Conservation (phyloP, 1,140 invertebrate species). For the Sipha flava region DNA sequence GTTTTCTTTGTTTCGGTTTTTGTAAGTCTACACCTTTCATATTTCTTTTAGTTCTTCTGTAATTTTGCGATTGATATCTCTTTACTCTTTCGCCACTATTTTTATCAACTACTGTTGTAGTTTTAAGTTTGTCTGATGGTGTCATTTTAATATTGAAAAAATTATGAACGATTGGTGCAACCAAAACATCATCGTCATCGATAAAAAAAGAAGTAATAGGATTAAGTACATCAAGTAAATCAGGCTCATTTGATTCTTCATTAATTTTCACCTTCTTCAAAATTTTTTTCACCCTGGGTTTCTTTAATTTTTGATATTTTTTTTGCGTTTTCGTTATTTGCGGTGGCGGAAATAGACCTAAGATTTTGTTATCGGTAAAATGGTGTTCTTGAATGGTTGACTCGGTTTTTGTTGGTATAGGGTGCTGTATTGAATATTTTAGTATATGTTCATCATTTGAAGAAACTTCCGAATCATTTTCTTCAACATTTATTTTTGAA, state of each 20-base stretch:
- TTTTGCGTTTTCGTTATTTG: not conserved
- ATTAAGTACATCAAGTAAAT: not conserved
- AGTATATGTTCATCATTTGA: not conserved
- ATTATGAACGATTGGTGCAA: not conserved
- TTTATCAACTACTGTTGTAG: not conserved
- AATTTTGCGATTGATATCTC: not conserved
- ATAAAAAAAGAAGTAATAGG: slow-evolving; percentile 10
- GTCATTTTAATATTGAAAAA: slow-evolving; percentile 20
- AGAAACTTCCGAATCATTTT: not conserved
- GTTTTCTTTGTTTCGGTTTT: not conserved
- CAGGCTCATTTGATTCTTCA: not conserved
- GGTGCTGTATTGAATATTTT: slow-evolving; percentile 1
- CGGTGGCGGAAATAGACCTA: slow-evolving; percentile 13
- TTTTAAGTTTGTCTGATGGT: not conserved
- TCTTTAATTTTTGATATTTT: not conserved
- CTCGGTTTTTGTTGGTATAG: not conserved
- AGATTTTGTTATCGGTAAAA: slow-evolving; percentile 6
- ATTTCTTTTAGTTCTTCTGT: slow-evolving; percentile 15
- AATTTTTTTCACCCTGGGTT: not conserved
- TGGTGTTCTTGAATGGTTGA: not conserved
- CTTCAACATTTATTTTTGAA: not conserved
- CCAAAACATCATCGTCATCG: not conserved
- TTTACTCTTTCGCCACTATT: not conserved
- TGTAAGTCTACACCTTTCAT: slow-evolving; percentile 10
- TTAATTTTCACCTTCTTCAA: not conserved